Evolutionary conservation across 2,888 invertebrate genomes (phyloP), one percentile per base, ranked within the genome.

Genomic region (Vesta saturnalis): DNA sequence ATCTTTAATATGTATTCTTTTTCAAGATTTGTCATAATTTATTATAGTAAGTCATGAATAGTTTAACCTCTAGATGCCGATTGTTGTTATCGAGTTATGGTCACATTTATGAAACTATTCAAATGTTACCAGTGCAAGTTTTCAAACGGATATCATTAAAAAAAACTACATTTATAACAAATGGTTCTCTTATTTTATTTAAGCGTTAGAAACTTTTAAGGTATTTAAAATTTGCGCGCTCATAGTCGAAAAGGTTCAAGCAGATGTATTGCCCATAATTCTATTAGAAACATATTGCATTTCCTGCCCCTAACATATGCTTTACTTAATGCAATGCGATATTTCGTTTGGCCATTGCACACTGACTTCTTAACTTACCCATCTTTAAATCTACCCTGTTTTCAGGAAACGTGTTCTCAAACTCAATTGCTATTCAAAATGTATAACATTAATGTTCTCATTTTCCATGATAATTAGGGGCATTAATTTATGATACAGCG

Each of bases 211-310:
- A n/a, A n/a, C n/a, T n/a, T n/a, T n/a, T n/a, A n/a, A 23, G 23
- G 23, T 47, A n/a, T 47, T 15, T 19, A 12, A 52, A 18, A 52
- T 61, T 55, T 57, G 49, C 63, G 47, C 63, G 47, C 14, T 15
- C 30, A 47, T 8, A 49, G 18, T 15, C n/a, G 46, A 63, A 55
- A 57, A 63, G 46, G 23, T 19, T 19, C n/a, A 49, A 47, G 23
- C 69, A 69, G 69, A 69, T 69, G 69, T 61, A 69, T 60, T 60
- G 56, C 46, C 59, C 8, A 60, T 60, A 67, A 69, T 74, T 74
- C 80, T 82, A 80, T 82, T 79, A 80, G 80, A 82, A 80, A 82
- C 81, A 82, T 79, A 81, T 82, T 81, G 76, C 72, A 78, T 78
- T 82, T 82, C 81, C 81, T 79, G 81, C 73, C 72, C 70, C 57